Conservation (phyloP, 2,113 vertebrate species). For the Machaerirhynchus nigripectus region DNA sequence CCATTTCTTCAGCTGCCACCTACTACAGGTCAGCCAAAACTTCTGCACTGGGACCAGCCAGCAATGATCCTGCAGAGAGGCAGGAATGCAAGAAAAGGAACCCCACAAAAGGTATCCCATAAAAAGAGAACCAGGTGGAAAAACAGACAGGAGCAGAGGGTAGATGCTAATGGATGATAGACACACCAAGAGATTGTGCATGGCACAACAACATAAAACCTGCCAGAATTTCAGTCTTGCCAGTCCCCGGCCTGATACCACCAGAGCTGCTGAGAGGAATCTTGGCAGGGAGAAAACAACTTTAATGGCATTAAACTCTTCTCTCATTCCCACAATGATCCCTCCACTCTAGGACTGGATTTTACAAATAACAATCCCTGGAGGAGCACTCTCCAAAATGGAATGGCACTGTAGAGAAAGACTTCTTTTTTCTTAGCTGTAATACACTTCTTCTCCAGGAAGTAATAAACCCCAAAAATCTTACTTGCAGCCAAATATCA, state of each 20-base stretch:
- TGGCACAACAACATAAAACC: background rate
- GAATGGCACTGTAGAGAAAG: background rate
- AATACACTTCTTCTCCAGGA: constrained; percentile 18
- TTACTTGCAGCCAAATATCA: constrained; percentile 64
- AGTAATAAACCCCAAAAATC: constrained; percentile 9
- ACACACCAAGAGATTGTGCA: background rate
- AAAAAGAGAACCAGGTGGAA: background rate
- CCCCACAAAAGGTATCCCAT: background rate
- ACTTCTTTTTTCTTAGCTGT: background rate
- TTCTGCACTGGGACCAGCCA: background rate
- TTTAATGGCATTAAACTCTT: background rate
- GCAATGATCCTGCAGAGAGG: rapidly evolving
- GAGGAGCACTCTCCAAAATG: background rate
- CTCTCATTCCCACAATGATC: background rate
- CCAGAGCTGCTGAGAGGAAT: background rate
- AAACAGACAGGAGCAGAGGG: background rate
- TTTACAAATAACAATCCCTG: background rate
- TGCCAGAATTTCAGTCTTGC: background rate
- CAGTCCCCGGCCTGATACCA: background rate
- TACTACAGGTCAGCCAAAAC: background rate
- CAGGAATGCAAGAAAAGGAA: background rate
- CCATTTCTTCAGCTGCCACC: background rate
- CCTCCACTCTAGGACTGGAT: background rate
- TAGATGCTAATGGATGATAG: background rate
- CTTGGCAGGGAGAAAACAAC: background rate